Evolutionary conservation across 2,888 invertebrate species (phyloP), one percentile per base, ranked within the genome.

Genomic region (Cancer borealis): DNA sequence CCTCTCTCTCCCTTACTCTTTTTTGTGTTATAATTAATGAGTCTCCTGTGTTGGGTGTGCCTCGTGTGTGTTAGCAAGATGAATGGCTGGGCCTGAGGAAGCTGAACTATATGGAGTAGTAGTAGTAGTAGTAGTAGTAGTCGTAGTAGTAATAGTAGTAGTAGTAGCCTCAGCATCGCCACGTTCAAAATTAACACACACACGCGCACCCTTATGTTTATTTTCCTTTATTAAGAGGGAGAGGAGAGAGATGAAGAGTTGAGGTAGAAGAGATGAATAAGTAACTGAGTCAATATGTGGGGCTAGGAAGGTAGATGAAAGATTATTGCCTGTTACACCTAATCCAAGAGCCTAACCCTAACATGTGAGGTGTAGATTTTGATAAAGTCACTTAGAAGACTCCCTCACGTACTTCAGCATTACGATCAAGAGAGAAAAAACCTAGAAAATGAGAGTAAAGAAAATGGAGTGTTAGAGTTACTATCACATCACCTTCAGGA

Each of bases 21-120:
- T 66, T 66, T 66, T 66, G 66, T 66, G 66, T 66, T 21, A 66
- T 66, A 66, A 66, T 66, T 66, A 66, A 66, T 66, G 66, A 66
- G 66, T n/a, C n/a, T n/a, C 66, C 21, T n/a, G 66, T 66, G 66
- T 66, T 66, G 66, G n/a, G n/a, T 21, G 66, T 21, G 21, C 6
- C 66, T 66, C 66, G 21, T 66, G 66, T n/a, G 66, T n/a, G 88
- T 21, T 5, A 14, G 49, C 12, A 14, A n/a, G 49, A 39, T 47
- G 3, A 30, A 49, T 90, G 90, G 8, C 49, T 12, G 2, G 45
- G 49, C 26, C 47, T 45, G 26, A 21, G 90, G 17, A 21, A n/a
- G n/a, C 66, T 6, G 66, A 66, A 66, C n/a, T 66, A 14, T 66
- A n/a, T 66, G 17, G 2, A 54, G 54, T 54, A 54, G 54, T 54